Evolutionary conservation across 2,888 invertebrate genomes (phyloP), one percentile per base, ranked within the genome.

Genomic region (Drosophila diplacantha): DNA sequence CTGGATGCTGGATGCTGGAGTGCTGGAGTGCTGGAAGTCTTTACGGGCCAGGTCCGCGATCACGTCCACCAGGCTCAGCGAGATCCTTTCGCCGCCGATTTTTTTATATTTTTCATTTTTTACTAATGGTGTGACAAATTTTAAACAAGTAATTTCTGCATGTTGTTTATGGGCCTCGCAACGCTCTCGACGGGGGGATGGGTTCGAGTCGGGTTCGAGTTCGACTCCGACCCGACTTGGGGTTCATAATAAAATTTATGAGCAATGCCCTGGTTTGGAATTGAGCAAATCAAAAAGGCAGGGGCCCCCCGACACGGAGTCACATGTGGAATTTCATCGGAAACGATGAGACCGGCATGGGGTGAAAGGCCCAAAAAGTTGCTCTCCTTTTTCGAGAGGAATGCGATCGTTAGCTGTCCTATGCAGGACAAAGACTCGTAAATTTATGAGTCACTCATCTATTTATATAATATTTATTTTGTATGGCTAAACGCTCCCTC

Each of bases 121-220:
- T 85, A 83, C 85, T 85, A 85, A 84, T 84, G 85, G 84, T 82
- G 83, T 84, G 84, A 84, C 84, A 84, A 85, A 85, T 80, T 81
- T 82, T 82, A 70, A 75, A 75, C 84, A 81, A 81, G 84, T 82
- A 83, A 83, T 81, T 81, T 83, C 84, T 81, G 82, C 69, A 83
- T 83, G 81, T 83, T 83, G 84, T 81, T 81, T 81, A 81, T 83
- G 82, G 83, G 76, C 83, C 74, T 73, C 72, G 80, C 74, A 74
- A 64, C 81, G 72, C 56, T 74, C 72, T 72, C 81, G 71, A 72
- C 63, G 53, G 78, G 78, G 69, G 81, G 44, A 63, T 52, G 63
- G 37, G 70, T 69, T 66, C 47, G 68, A 50, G 37, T 55, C 53
- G 44, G 71, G 52, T 56, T 69, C 57, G 76, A 72, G 75, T 77